A percentile compares a stretch with the other conserved stretches of the same genome.
Evolutionary conservation across 2,797 vertebrate species (phyloP).

Genomic region (Champsocephalus esox): DNA sequence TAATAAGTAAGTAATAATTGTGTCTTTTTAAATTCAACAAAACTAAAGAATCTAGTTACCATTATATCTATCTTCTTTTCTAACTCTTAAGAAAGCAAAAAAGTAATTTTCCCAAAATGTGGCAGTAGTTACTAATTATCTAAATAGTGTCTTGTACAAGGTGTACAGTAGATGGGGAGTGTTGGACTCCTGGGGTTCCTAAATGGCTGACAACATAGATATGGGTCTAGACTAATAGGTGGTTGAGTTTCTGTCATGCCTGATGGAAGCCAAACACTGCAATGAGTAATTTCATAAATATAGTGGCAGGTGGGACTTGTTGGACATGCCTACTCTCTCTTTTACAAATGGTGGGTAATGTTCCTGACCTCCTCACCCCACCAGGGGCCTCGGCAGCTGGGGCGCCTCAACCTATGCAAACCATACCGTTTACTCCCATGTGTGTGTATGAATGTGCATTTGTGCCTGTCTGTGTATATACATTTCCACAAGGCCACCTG

Average conservation of each 20-base stretch:
- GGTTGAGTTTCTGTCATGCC: constrained; percentile 62
- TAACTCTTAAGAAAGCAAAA: not conserved
- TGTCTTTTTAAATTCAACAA: not conserved
- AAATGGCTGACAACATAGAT: constrained; percentile 52
- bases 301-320: constrained; percentile 81
- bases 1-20: not conserved
- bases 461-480: constrained; percentile 64
- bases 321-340: constrained; percentile 79
- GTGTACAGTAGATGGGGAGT: constrained; percentile 5
- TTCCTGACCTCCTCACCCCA: constrained; percentile 80
- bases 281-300: constrained; percentile 79
- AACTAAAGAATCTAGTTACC: not conserved
- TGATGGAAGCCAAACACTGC: constrained; percentile 75
- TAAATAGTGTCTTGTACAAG: constrained; percentile 4
- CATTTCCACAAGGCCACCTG: constrained; percentile 63
- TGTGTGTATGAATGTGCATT: constrained; percentile 56
- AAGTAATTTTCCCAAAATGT: not conserved
- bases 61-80: not conserved
- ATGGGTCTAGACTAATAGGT: constrained; percentile 45
- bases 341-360: constrained; percentile 81
- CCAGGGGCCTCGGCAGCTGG: constrained; percentile 74
- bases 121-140: not conserved
- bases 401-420: constrained; percentile 68
- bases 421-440: constrained; percentile 58
- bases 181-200: constrained; percentile 41